A percentile compares a stretch with the other conserved stretches of the same genome.
These are phyloP conservation scores for Microctenopoma lineatum DNA, from an alignment of 2,797 vertebrate species.

Conservation along the genomic window DNA sequence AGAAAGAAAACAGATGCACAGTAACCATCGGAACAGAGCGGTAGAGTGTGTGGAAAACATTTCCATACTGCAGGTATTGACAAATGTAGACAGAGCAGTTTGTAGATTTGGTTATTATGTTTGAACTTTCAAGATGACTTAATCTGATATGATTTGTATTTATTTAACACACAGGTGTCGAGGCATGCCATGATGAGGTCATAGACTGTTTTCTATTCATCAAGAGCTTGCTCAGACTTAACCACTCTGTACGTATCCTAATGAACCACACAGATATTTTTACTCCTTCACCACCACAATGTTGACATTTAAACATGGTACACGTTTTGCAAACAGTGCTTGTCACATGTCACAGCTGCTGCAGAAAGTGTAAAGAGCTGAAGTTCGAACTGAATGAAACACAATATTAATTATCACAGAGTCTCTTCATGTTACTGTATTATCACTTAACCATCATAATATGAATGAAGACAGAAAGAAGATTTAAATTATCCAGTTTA, in stretches of 20 bases:
- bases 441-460: background rate
- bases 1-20: background rate
- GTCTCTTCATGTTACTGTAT: background rate
- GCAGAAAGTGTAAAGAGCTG: conserved; percentile 13
- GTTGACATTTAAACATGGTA: conserved; percentile 41
- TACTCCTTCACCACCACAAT: background rate
- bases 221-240: background rate
- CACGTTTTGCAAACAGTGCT: conserved; percentile 1
- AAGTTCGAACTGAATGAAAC: conserved; percentile 23
- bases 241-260: background rate
- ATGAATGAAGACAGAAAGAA: background rate
- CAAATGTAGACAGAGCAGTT: too few species aligned
- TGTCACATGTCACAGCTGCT: conserved; percentile 32
- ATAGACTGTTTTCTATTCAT: background rate
- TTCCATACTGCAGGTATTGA: too few species aligned
- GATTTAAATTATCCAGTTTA: conserved; percentile 33
- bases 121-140: too few species aligned
- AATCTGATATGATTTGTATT: too few species aligned
- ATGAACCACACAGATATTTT: background rate
- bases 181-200: background rate
- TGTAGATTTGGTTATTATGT: too few species aligned
- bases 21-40: background rate
- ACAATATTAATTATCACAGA: conserved; percentile 21
- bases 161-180: too few species aligned
- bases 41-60: background rate